phyloP scores from a whole-genome alignment of 1,140 invertebrate species.

The Pissodes strobi region DNA sequence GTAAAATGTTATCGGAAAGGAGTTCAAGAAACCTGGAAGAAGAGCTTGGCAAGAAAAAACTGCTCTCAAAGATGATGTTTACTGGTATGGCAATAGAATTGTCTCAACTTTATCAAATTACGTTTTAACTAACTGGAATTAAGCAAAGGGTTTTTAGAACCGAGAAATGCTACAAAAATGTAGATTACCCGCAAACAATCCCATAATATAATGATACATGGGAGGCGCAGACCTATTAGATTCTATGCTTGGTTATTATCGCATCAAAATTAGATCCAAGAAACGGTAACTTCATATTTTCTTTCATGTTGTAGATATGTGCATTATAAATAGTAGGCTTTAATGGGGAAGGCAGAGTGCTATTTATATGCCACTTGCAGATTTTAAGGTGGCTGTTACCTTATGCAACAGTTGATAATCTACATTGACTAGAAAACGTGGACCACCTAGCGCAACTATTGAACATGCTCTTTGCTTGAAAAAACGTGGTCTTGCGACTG shows the following conservation, averaged over 20 bases:
- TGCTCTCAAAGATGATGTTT: neutral
- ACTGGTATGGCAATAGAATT: no score
- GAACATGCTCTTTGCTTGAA: neutral
- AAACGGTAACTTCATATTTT: no score
- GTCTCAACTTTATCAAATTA: no score
- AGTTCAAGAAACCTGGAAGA: neutral
- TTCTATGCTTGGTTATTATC: no score
- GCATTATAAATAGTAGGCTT: neutral
- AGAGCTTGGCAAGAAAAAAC: neutral
- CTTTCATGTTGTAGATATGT: no score
- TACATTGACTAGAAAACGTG: no score
- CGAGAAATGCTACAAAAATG: neutral
- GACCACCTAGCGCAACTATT: neutral
- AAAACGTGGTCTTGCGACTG: no score
- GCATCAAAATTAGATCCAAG: neutral
- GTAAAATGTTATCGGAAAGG: slow-evolving; percentile 19
- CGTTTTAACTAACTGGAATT: no score
- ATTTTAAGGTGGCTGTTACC: neutral
- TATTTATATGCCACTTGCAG: neutral
- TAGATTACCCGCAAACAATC: neutral
- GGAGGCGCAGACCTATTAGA: no score
- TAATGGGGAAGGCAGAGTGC: neutral
- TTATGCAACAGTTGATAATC: neutral
- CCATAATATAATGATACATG: no score
- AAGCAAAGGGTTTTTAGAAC: no score